Evolutionary conservation across 1,140 invertebrate species (phyloP), one percentile per base, ranked within the genome.

Genomic region (Cyrtorhinus lividipennis): DNA sequence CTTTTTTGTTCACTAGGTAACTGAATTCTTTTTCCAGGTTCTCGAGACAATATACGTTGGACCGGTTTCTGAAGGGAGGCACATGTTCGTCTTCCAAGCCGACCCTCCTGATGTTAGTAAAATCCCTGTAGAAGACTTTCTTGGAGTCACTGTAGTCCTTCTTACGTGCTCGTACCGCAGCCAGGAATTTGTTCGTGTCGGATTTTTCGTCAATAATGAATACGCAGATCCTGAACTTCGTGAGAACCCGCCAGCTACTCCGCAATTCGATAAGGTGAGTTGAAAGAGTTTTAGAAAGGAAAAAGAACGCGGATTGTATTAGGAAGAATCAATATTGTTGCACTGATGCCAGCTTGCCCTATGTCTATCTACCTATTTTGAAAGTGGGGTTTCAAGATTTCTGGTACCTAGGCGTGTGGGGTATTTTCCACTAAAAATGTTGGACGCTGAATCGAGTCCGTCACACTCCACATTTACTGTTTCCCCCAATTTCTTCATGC

Each of bases 181-280:
- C 8, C 91, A 95, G 69, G 95, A 98, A 76, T 99, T 99, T 73
- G 93, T 98, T 1, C 76, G 95, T 65, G 92, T 99, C 20, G 95
- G 96, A 12, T 99, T 98, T 75, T 99, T 97, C 73, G 96, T 99
- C 53, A 98, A 98, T 71, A 98, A 98, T 72, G 95, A 98, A 71
- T 99, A 99, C 72, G 84, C 79, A 23, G 94, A 98, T 72, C 84
- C 85, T 2, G 95, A 98, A 74, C 74, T 98, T 65, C 82, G 86
- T 65, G 95, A 98, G 75, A 97, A 95, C 75, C 94, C 94, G 24
- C 96, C 96, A 27, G 77, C 88, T 1, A 84, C 85, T 48, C 94
- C 95, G 13, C 82, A 88, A 60, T 96, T 95, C 76, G 90, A 96
- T 68, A 96, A 98, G 78, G 89, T 86, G 69, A 67, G 65, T 64